Percentiles rank a stretch among this genome's conserved stretches.
These are phyloP conservation scores for Brachypterus glaber DNA, from an alignment of 2,888 invertebrate species.

Conservation along the genomic window DNA sequence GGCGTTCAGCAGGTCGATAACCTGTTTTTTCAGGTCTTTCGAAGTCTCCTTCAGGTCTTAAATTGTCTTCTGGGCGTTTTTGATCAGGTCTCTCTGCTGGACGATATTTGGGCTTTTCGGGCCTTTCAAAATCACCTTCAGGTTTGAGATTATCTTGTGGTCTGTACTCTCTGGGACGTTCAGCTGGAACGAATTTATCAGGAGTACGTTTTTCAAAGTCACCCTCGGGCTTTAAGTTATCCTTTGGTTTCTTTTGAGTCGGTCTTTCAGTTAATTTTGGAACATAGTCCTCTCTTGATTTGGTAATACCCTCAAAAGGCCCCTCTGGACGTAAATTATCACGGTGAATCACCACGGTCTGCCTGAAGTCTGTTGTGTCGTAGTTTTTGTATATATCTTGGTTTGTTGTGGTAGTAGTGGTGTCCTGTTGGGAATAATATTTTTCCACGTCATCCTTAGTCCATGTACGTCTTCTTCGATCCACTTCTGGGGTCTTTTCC, in stretches of 20 bases:
- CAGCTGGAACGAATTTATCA: constrained; percentile 35
- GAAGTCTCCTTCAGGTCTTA: constrained; percentile 47
- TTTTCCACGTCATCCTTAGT: constrained; percentile 65
- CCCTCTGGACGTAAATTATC: constrained; percentile 47
- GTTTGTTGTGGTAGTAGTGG: constrained; percentile 52
- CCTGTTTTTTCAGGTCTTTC: constrained; percentile 36
- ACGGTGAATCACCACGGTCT: constrained; percentile 35
- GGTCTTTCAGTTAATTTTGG: constrained; percentile 43
- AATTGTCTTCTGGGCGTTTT: constrained; percentile 47
- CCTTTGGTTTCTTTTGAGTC: constrained; percentile 34
- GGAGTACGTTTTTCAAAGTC: constrained; percentile 32
- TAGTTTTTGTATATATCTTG: constrained; percentile 57
- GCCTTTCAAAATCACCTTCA: constrained; percentile 49
- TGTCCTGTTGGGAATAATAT: constrained; percentile 51
- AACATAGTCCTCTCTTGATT: constrained; percentile 39
- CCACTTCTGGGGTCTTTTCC: constrained; percentile 48
- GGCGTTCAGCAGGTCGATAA: constrained; percentile 41
- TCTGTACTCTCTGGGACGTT: constrained; percentile 31
- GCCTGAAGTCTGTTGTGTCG: constrained; percentile 48
- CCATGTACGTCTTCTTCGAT: constrained; percentile 57
- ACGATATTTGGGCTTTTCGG: constrained; percentile 37
- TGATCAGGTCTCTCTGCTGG: constrained; percentile 46
- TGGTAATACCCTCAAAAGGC: constrained; percentile 41
- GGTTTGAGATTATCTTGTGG: constrained; percentile 53
- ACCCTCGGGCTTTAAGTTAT: constrained; percentile 35